phyloP scores from a whole-genome alignment of 2,113 vertebrate species.

The Epinephelus lanceolatus region DNA sequence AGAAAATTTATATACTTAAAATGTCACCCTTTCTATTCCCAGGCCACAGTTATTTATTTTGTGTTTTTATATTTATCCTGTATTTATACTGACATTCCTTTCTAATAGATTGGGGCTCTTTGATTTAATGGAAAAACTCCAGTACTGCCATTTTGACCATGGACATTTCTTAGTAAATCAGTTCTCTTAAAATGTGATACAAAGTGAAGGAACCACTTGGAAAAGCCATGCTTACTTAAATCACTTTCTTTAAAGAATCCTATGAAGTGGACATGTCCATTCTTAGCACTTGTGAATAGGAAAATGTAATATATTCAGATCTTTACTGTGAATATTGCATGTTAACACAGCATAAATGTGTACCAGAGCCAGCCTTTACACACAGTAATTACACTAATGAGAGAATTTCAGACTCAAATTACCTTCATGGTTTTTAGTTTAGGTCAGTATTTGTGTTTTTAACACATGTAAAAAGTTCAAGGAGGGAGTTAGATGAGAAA shows the following conservation, averaged over 20 bases:
- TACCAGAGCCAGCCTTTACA: constrained; percentile 16
- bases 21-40: constrained; percentile 56
- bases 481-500: neutral
- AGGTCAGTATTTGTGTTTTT: neutral
- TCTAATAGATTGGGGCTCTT: constrained; percentile 61
- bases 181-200: constrained; percentile 65
- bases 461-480: neutral
- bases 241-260: constrained; percentile 25
- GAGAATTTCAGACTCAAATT: neutral
- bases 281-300: constrained; percentile 81
- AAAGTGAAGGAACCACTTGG: constrained; percentile 62
- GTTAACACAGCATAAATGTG: constrained; percentile 26
- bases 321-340: constrained; percentile 82
- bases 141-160: constrained; percentile 47
- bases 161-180: constrained; percentile 50
- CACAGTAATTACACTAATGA: constrained; percentile 1
- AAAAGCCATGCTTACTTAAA: constrained; percentile 61
- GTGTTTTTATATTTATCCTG: constrained; percentile 75
- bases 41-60: constrained; percentile 82
- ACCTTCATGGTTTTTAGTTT: neutral
- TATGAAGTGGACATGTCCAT: constrained; percentile 47
- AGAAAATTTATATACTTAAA: constrained; percentile 28
- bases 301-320: constrained; percentile 80
- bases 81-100: constrained; percentile 87
- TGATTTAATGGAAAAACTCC: constrained; percentile 46